Conservation (phyloP, 2,888 invertebrate genomes). For the Drosophila suboccidentalis region DNA sequence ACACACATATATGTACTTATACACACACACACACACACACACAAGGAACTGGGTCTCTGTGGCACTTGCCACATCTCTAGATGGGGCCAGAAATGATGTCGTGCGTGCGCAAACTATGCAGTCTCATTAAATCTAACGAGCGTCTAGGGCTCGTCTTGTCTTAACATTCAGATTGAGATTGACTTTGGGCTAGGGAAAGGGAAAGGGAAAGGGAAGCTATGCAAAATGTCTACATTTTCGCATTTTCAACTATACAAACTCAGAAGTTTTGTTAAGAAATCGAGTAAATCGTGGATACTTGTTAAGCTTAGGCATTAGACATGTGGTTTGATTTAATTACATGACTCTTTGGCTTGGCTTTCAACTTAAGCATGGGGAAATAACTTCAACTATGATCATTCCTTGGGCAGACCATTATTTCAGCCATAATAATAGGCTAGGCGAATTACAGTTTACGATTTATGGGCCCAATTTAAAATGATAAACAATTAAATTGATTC, state of each 20-base stretch:
- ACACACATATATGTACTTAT: slow-evolving; percentile 4
- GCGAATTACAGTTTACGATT: slow-evolving; percentile 46
- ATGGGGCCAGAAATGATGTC: slow-evolving; percentile 67
- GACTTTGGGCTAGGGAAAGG: neutral
- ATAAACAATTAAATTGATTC: slow-evolving; percentile 54
- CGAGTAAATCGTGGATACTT: slow-evolving; percentile 36
- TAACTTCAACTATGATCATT: slow-evolving; percentile 19
- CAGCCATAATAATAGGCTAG: slow-evolving; percentile 28
- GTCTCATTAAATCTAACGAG: slow-evolving; percentile 78
- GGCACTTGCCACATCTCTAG: slow-evolving; percentile 53
- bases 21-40: slow-evolving; percentile 10
- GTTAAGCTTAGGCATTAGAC: slow-evolving; percentile 55
- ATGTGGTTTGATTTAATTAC: slow-evolving; percentile 49
- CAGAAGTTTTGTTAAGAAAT: slow-evolving; percentile 42
- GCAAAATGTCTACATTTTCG: slow-evolving; percentile 55
- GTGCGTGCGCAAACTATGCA: slow-evolving; percentile 78
- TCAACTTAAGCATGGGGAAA: slow-evolving; percentile 10
- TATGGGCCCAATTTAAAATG: slow-evolving; percentile 43
- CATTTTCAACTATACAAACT: slow-evolving; percentile 24
- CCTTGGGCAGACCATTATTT: slow-evolving; percentile 30
- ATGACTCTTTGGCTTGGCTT: slow-evolving; percentile 20
- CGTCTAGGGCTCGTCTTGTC: slow-evolving; percentile 39
- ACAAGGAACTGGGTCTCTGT: slow-evolving; percentile 61
- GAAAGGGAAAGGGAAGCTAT: slow-evolving; percentile 2
- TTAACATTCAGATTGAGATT: slow-evolving; percentile 3